phyloP scores from a whole-genome alignment of 2,797 vertebrate species.

The Allochrocebus solatus region DNA sequence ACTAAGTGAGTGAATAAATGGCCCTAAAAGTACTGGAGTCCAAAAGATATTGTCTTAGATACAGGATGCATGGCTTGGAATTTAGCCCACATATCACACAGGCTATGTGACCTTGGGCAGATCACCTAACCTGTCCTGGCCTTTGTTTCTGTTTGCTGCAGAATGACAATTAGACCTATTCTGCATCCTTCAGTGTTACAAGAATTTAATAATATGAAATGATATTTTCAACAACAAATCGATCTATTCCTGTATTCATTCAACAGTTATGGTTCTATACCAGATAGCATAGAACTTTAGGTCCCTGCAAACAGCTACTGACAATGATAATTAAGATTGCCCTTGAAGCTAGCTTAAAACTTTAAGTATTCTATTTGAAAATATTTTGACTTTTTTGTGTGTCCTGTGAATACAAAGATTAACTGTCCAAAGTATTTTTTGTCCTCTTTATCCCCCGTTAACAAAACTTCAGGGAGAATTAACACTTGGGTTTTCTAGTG shows the following conservation, averaged over 20 bases:
- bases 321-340: neutral
- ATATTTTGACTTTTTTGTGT: neutral
- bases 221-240: neutral
- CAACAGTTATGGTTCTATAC: too few relatives aligned
- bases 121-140: rapidly evolving
- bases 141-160: neutral
- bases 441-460: neutral
- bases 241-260: neutral
- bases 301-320: neutral
- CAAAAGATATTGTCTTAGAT: neutral
- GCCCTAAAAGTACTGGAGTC: neutral
- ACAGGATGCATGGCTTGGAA: neutral
- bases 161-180: neutral
- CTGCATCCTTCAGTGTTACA: neutral
- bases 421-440: neutral
- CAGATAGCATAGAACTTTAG: neutral
- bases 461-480: neutral
- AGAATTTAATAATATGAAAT: neutral
- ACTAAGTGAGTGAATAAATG: neutral
- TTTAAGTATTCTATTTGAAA: neutral
- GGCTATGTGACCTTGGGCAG: too few relatives aligned
- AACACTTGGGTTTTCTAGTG: neutral
- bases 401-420: neutral
- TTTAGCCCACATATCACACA: neutral
- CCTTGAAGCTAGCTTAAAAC: neutral